Base-by-base conservation (phyloP, 2,888 invertebrate species). In the Malachius bipustulatus region DNA sequence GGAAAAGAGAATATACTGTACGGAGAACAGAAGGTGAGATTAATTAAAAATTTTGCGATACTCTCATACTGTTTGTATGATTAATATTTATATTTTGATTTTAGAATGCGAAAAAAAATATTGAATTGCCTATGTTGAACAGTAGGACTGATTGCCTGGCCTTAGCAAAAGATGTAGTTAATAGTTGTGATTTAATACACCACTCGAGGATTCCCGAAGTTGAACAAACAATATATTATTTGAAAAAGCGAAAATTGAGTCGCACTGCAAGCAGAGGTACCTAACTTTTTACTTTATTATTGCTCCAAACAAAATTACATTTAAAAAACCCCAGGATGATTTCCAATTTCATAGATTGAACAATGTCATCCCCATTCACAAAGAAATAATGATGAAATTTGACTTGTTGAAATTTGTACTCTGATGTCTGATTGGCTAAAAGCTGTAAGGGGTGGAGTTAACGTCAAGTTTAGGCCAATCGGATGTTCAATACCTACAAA, bases 141-240 rank as follows among this genome's bases (percentile, higher is more conserved):
- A 70, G 76, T 15, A 73, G 80, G 49, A 82, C 88, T 12, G 82
- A 91, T 64, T 79, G 88, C 42, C 70, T 74, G 32, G 69, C 75
- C 9, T 64, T 91, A 46, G 85, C 89, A 1, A 76, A 75, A 51
- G 84, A 89, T 65, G 82, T 93, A 13, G 76, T 90, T 32, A 78
- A 82, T 44, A 82, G 84, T 61, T 90, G 89, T 60, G 79, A 81
- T 54, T 66, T 89, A 40, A 87, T 91, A 50, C 85, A 87, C 56
- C 77, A 79, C 43, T 77, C 79, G 13, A 81, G 85, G 55, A 56
- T 83, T 30, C 73, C 75, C 9, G 89, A 91, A 65, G 82, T 91
- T 12, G 87, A 89, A 58, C 89, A 89, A 57, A 69, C 88, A 26
- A 77, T 91, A 51, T 82, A 77, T 59, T 90, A 89, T 62, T 67